These are phyloP conservation scores for Campylomormyrus numenius DNA, from an alignment of 2,113 vertebrate genomes.

Conservation along the genomic window DNA sequence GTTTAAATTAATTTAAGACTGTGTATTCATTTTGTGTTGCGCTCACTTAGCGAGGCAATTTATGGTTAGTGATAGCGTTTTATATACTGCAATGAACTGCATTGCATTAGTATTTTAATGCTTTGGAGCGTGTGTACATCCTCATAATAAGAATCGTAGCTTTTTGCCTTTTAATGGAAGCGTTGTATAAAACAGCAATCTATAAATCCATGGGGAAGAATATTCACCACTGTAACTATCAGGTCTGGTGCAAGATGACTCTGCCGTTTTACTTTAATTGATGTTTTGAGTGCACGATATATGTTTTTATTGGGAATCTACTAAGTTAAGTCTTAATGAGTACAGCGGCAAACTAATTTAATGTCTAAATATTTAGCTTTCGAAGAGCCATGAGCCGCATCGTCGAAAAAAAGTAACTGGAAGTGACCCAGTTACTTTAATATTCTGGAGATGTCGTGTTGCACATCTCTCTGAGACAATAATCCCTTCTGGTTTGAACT, in stretches of 20 bases:
- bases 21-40: slow-evolving; percentile 1
- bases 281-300: not conserved
- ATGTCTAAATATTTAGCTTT: not conserved
- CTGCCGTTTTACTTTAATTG: not conserved
- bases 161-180: not conserved
- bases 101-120: slow-evolving; percentile 8
- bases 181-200: not conserved
- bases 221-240: not conserved
- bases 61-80: slow-evolving; percentile 2
- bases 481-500: slow-evolving; percentile 42
- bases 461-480: slow-evolving; percentile 41
- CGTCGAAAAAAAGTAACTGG: slow-evolving; percentile 21
- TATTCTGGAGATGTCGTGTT: slow-evolving; percentile 38
- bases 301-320: not conserved
- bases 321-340: not conserved
- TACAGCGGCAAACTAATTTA: not conserved
- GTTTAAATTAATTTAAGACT: slow-evolving; percentile 12
- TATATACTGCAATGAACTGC: slow-evolving; percentile 3
- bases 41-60: not conserved
- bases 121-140: not conserved
- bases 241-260: not conserved
- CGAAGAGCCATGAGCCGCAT: not conserved
- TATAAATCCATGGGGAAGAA: not conserved
- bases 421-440: slow-evolving; percentile 45
- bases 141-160: not conserved